phyloP scores from a whole-genome alignment of 35 echinoderm and acorn worm species.

The Anneissia japonica region DNA sequence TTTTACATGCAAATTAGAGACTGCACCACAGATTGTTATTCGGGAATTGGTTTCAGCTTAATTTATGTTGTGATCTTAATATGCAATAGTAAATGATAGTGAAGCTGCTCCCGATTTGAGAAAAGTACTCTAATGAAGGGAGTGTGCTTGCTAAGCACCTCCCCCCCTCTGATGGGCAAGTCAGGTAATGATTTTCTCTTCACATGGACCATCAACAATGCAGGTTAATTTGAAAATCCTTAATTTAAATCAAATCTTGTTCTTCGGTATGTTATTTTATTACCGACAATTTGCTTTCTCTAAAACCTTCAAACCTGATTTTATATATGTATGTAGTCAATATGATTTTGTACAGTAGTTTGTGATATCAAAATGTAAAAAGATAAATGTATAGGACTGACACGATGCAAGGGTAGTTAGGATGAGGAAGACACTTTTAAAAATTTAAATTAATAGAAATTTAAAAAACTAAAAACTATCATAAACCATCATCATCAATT shows the following conservation, averaged over 20 bases:
- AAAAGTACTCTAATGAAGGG: too few relatives aligned
- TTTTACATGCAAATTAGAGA: not conserved
- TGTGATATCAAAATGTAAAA: not conserved
- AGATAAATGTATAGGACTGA: not conserved
- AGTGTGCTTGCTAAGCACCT: too few relatives aligned
- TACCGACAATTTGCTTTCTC: not conserved
- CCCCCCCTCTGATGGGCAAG: too few relatives aligned
- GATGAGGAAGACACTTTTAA: not conserved
- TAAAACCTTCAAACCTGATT: not conserved
- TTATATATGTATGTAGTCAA: not conserved
- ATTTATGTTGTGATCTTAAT: not conserved
- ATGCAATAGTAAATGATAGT: not conserved
- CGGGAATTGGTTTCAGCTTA: not conserved
- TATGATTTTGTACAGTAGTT: not conserved
- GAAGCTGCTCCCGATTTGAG: too few relatives aligned
- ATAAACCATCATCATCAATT: too few relatives aligned
- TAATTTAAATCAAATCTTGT: not conserved
- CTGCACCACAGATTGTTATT: not conserved
- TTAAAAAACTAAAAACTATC: too few relatives aligned
- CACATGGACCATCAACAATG: too few relatives aligned
- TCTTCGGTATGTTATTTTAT: not conserved
- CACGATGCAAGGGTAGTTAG: not conserved
- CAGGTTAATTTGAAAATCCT: too few relatives aligned
- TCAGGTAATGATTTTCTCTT: too few relatives aligned
- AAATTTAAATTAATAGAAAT: too few relatives aligned